Evolutionary conservation across 2,888 invertebrate species (phyloP).

Genomic region (Byasa hedistus): DNA sequence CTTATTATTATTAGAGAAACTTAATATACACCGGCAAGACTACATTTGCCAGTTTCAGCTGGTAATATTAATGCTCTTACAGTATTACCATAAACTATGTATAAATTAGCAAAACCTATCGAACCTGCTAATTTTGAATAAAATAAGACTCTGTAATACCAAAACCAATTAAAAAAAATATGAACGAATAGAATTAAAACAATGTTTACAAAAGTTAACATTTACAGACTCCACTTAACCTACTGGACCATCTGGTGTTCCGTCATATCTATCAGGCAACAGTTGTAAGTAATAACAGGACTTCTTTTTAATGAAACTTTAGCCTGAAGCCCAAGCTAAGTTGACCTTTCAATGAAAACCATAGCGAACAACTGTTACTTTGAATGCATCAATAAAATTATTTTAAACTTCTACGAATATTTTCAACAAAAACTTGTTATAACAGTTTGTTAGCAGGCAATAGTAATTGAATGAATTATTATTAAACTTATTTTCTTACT

Average conservation of each 20-base stretch:
- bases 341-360: constrained; percentile 2
- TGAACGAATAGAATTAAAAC: not conserved
- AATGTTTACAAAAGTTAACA: not conserved
- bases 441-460: no score
- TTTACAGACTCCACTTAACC: not conserved
- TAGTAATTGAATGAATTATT: no score
- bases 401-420: not conserved
- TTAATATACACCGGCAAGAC: no score
- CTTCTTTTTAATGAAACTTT: constrained; percentile 7
- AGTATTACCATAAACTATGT: not conserved
- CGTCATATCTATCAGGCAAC: not conserved
- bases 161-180: no score
- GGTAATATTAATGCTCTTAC: not conserved
- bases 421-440: not conserved
- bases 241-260: not conserved
- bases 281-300: not conserved
- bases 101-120: not conserved
- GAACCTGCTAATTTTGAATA: not conserved
- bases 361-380: constrained; percentile 1
- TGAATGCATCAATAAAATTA: not conserved
- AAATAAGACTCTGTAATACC: no score
- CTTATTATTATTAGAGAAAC: no score
- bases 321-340: not conserved
- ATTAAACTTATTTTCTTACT: no score
- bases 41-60: no score